phyloP scores from a whole-genome alignment of 2,888 invertebrate species.

The Dichetophora obliterata region DNA sequence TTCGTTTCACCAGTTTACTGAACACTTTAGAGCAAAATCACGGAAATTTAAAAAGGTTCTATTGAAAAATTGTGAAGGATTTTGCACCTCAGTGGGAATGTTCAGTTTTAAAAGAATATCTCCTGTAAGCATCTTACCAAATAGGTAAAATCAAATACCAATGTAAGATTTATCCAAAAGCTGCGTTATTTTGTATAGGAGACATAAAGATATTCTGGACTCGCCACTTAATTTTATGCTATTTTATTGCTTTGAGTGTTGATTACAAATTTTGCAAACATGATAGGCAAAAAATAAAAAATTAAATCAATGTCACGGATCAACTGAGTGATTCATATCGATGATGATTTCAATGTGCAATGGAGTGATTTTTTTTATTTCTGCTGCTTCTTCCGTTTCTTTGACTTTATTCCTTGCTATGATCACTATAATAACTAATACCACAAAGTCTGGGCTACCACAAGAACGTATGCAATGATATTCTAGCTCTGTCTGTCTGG shows the following conservation, averaged over 20 bases:
- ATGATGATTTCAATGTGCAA: not conserved
- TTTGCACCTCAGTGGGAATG: too few species aligned
- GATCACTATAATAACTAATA: not conserved
- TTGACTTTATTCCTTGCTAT: not conserved
- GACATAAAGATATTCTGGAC: not conserved
- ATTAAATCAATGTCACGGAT: constrained; percentile 24
- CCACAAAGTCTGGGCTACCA: not conserved
- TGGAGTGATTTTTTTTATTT: not conserved
- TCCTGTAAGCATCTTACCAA: too few species aligned
- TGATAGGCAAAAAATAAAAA: constrained; percentile 3
- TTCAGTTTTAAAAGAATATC: too few species aligned
- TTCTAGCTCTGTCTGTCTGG: not conserved
- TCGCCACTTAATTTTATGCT: not conserved
- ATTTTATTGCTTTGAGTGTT: not conserved
- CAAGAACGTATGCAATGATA: not conserved
- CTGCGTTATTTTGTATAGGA: too few species aligned
- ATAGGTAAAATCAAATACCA: too few species aligned
- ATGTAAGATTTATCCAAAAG: too few species aligned
- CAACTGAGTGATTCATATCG: constrained; percentile 4
- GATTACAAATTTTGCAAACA: not conserved
- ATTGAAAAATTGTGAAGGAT: too few species aligned
- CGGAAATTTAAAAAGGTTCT: too few species aligned
- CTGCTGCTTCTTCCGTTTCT: not conserved
- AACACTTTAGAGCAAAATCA: too few species aligned
- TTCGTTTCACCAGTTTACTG: too few species aligned